Conservation (phyloP, 2,888 invertebrate species). For the Cosmorhoe ocellata region DNA sequence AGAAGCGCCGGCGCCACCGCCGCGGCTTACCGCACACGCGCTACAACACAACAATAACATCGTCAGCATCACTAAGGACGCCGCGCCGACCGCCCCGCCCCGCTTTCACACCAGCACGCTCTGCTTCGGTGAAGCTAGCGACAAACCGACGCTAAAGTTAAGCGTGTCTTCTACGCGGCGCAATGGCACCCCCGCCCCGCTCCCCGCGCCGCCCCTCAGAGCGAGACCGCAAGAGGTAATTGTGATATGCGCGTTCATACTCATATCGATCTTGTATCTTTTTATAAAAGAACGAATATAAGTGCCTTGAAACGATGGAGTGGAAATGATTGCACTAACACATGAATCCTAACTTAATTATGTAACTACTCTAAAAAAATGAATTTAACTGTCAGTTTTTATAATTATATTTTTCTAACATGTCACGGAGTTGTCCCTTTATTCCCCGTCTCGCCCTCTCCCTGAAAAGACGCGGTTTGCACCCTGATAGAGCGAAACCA, state of each 20-base stretch:
- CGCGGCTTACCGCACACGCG: slow-evolving; percentile 46
- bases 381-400: slow-evolving; percentile 46
- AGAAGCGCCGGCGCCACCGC: slow-evolving; percentile 71
- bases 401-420: slow-evolving; percentile 51
- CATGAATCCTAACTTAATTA: slow-evolving; percentile 27
- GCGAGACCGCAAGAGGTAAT: slow-evolving; percentile 70
- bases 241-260: slow-evolving; percentile 69
- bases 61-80: slow-evolving; percentile 70
- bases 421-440: slow-evolving; percentile 52
- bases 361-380: slow-evolving; percentile 28
- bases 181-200: slow-evolving; percentile 43
- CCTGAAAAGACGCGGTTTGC: background rate
- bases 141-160: slow-evolving; percentile 69
- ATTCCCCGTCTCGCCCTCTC: slow-evolving; percentile 37
- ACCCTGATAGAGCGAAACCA: too few species aligned
- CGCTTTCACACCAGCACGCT: slow-evolving; percentile 74
- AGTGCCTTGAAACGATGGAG: slow-evolving; percentile 47
- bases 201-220: slow-evolving; percentile 44
- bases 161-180: slow-evolving; percentile 53
- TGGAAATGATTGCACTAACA: slow-evolving; percentile 65
- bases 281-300: slow-evolving; percentile 50
- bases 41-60: slow-evolving; percentile 39
- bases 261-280: slow-evolving; percentile 65
- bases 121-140: slow-evolving; percentile 65
- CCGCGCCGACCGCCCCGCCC: slow-evolving; percentile 42